Conservation (phyloP, 2,797 vertebrate species). For the Phrynocephalus guinanensis region DNA sequence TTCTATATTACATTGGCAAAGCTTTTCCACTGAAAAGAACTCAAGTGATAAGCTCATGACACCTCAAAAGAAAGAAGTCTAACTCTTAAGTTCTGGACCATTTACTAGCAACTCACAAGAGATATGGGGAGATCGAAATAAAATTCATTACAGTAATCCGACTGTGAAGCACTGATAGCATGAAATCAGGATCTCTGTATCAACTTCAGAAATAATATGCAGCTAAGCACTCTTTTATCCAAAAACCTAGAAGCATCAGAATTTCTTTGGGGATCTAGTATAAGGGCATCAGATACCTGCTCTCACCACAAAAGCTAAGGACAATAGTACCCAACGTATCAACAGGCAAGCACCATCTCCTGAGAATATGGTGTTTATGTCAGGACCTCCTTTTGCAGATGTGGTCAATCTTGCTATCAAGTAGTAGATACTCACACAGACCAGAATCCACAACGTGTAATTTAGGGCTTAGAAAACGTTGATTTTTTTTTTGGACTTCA, state of each 20-base stretch:
- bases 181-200: constrained; percentile 59
- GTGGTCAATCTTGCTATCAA: not conserved
- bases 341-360: not conserved
- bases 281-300: constrained; percentile 22
- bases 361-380: not conserved
- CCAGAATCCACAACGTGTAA: not conserved
- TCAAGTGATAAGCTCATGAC: constrained; percentile 54
- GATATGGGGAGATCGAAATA: constrained; percentile 61
- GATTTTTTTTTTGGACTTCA: no score
- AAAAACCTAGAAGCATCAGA: constrained; percentile 48
- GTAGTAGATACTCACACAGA: not conserved
- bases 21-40: constrained; percentile 56
- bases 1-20: constrained; percentile 51
- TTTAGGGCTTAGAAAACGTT: no score
- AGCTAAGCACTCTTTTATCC: constrained; percentile 56
- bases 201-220: constrained; percentile 56
- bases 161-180: constrained; percentile 68
- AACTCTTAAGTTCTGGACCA: constrained; percentile 64
- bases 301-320: not conserved
- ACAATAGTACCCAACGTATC: not conserved
- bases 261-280: constrained; percentile 44
- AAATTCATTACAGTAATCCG: constrained; percentile 56
- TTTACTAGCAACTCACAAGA: constrained; percentile 68
- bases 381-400: not conserved
- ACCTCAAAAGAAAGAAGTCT: constrained; percentile 65